Evolutionary conservation across 2,888 invertebrate species (phyloP).

Genomic region (Sclerodermus sp.): DNA sequence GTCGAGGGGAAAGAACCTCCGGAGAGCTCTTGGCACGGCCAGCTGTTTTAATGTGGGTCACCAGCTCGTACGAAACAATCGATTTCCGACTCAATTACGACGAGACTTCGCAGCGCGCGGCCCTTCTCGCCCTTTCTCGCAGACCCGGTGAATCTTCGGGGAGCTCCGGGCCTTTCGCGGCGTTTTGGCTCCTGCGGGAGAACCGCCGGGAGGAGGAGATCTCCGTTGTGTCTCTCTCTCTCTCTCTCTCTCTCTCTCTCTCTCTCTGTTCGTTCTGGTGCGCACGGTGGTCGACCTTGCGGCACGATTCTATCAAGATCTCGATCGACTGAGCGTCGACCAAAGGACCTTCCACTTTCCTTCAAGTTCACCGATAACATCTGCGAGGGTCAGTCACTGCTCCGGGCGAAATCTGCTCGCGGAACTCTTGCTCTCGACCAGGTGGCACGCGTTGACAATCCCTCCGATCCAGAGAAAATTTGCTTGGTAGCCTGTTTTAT

Average conservation of each 20-base stretch:
- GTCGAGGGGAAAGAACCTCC: conserved; percentile 25
- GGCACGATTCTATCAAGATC: not conserved
- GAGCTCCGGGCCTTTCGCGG: too few species aligned
- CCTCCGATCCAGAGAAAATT: too few species aligned
- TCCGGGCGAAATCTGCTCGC: not conserved
- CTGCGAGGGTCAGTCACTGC: not conserved
- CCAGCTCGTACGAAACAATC: conserved; percentile 36
- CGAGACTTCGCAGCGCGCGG: too few species aligned
- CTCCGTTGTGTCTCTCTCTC: too few species aligned
- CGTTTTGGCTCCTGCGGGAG: too few species aligned
- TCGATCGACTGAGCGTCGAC: conserved; percentile 1
- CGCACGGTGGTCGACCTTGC: not conserved
- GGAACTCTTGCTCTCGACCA: not conserved
- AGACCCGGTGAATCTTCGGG: too few species aligned
- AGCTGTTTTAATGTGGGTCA: conserved; percentile 54
- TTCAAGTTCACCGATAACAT: conserved; percentile 5
- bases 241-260: not conserved
- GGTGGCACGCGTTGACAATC: not conserved
- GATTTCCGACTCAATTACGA: conserved; percentile 30
- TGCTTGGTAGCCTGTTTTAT: too few species aligned
- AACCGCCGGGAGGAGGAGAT: too few species aligned
- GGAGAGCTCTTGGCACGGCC: conserved; percentile 27
- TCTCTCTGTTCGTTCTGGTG: not conserved
- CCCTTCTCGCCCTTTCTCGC: too few species aligned
- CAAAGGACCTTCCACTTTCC: conserved; percentile 6